Evolutionary conservation across 2,113 vertebrate genomes (phyloP), one percentile per base, ranked within the genome.

Genomic region (Eurystomus gularis): DNA sequence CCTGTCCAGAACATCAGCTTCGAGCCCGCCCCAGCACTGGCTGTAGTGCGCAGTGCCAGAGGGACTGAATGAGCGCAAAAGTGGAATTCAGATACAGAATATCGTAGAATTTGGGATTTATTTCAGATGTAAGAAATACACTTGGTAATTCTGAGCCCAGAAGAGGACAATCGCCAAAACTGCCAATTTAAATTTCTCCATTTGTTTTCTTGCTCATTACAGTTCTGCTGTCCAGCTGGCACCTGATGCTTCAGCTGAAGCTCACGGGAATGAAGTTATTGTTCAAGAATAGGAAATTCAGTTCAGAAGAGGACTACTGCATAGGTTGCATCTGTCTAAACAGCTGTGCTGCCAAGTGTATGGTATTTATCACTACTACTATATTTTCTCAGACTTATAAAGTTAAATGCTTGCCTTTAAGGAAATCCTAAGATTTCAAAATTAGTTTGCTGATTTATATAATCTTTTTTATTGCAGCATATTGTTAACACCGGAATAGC

Each of bases 91-190:
- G 37, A 76, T 17, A 49, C 0, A 1, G 42, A 64, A 44, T 66
- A 57, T 9, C 5, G 3, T 15, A 73, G 37, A 65, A 78, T 68
- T 83, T 42, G 33, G 58, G 26, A 72, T 94, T 89, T 91, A 71
- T 90, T 88, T 93, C 58, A 88, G 65, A 93, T 72, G n/a, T 40
- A 69, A 64, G 26, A 94, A 93, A 88, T 48, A 49, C 7, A 82
- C 44, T 55, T 18, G 24, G 33, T 19, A 73, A 86, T 90, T 96
- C 7, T 48, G 51, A 94, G 62, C 23, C 52, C 55, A 66, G n/a
- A 90, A 62, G 10, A 58, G 46, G 51, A 75, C 49, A 95, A 93
- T 90, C 35, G 62, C 18, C 26, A 51, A 77, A 94, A 54, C 1
- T 54, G 31, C 31, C 48, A 65, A 90, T 86, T 90, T 82, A 83